A percentile compares a stretch with the other conserved stretches of the same genome.
phyloP scores from a whole-genome alignment of 92 coral and sea anemone genomes.

The Epizoanthus illoricatus region DNA sequence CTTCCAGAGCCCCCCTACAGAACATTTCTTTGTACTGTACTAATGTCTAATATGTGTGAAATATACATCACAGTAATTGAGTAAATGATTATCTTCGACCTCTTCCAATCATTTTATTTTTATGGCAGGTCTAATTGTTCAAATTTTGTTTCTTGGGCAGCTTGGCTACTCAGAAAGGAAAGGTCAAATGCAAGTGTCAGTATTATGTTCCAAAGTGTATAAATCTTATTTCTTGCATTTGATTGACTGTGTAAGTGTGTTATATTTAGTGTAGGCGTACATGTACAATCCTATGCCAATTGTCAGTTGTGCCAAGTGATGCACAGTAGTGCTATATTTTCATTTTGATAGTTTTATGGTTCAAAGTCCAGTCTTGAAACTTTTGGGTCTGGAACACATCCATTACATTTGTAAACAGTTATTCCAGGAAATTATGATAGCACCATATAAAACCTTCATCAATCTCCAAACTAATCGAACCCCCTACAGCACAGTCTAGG shows the following conservation, averaged over 20 bases:
- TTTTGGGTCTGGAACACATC: background rate
- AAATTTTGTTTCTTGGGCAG: background rate
- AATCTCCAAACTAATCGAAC: no score
- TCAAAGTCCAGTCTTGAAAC: conserved; percentile 25
- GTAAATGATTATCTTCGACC: background rate
- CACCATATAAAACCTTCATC: background rate
- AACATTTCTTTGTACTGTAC: background rate
- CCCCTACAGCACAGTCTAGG: no score
- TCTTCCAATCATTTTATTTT: background rate
- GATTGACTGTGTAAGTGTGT: background rate
- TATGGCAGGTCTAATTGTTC: background rate
- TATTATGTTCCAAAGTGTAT: no score
- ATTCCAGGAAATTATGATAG: background rate
- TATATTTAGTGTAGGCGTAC: background rate
- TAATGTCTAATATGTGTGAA: background rate
- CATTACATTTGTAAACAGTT: background rate
- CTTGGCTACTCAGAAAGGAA: no score
- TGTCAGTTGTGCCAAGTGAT: no score
- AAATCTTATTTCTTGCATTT: background rate
- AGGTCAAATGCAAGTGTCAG: no score
- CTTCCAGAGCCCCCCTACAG: no score
- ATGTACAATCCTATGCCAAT: no score
- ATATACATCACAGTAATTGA: background rate
- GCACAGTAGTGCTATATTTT: background rate
- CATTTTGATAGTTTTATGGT: conserved; percentile 1